Percentiles rank a stretch among this genome's conserved stretches.
Conservation (phyloP, 2,113 vertebrate species). For the Pelusios castaneus region DNA sequence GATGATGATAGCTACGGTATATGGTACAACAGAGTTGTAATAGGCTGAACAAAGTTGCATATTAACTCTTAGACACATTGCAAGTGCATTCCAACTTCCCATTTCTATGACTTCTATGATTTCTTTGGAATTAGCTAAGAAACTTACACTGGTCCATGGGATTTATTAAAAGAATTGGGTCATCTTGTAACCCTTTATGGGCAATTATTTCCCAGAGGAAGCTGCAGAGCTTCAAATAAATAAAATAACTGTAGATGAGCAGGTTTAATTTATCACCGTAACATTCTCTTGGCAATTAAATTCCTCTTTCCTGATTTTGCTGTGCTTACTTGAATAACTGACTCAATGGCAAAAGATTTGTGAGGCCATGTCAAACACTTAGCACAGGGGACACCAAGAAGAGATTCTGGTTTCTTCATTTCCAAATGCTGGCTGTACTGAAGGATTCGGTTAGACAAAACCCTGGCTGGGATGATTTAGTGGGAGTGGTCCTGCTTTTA, state of each 20-base stretch:
- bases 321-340: neutral
- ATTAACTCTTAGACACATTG: slow-evolving; percentile 61
- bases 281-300: neutral
- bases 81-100: slow-evolving; percentile 60
- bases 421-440: neutral
- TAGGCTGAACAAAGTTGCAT: slow-evolving; percentile 57
- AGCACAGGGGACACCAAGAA: neutral
- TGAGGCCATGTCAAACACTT: slow-evolving; percentile 12
- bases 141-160: slow-evolving; percentile 47
- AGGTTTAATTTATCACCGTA: slow-evolving; percentile 34
- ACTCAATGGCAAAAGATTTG: neutral
- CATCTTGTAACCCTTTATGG: slow-evolving; percentile 52
- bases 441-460: no score
- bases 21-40: slow-evolving; percentile 59
- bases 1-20: slow-evolving; percentile 61
- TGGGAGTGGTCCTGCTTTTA: no score
- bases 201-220: slow-evolving; percentile 64
- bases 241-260: slow-evolving; percentile 52
- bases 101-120: slow-evolving; percentile 22
- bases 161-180: slow-evolving; percentile 68
- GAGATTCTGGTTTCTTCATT: neutral
- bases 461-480: no score
- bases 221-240: slow-evolving; percentile 54
- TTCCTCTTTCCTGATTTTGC: neutral
- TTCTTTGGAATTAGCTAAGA: slow-evolving; percentile 57